Evolutionary conservation across 2,113 vertebrate species (phyloP).

Genomic region (Dasyornis broadbenti): DNA sequence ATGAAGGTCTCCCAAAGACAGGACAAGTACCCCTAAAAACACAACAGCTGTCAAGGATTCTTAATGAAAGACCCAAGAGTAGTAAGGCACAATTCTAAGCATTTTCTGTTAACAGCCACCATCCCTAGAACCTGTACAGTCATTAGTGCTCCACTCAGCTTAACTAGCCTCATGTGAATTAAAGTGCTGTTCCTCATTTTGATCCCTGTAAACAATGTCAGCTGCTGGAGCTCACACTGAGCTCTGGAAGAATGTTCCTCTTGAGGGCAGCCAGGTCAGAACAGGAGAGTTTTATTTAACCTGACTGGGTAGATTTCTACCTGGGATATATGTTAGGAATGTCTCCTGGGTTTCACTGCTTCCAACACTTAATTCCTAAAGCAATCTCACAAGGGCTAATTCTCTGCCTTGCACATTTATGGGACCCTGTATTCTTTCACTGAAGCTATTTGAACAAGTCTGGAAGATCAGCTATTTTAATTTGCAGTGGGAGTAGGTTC

Average conservation of each 20-base stretch:
- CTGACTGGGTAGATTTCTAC: not conserved
- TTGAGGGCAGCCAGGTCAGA: not conserved
- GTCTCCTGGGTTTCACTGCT: not conserved
- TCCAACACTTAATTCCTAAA: not conserved
- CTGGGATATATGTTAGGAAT: not conserved
- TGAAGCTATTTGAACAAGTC: not conserved
- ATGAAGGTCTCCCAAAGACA: not conserved
- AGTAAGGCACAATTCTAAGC: not conserved
- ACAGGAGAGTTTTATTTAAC: not conserved
- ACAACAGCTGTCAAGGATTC: not conserved
- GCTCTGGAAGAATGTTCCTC: not conserved
- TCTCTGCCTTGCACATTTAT: not conserved
- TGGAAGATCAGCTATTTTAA: not conserved
- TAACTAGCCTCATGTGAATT: not conserved
- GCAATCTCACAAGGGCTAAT: not conserved
- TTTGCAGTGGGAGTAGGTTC: not conserved
- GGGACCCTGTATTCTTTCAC: not conserved
- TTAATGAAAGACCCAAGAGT: not conserved
- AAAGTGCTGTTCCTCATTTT: not conserved
- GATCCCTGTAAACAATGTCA: not conserved
- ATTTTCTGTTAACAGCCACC: not conserved
- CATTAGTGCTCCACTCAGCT: not conserved
- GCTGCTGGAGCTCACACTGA: not conserved
- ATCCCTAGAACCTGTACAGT: not conserved
- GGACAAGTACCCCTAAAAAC: not conserved